Base-by-base conservation (phyloP, 2,888 invertebrate species). In the Cerastis rubricosa region DNA sequence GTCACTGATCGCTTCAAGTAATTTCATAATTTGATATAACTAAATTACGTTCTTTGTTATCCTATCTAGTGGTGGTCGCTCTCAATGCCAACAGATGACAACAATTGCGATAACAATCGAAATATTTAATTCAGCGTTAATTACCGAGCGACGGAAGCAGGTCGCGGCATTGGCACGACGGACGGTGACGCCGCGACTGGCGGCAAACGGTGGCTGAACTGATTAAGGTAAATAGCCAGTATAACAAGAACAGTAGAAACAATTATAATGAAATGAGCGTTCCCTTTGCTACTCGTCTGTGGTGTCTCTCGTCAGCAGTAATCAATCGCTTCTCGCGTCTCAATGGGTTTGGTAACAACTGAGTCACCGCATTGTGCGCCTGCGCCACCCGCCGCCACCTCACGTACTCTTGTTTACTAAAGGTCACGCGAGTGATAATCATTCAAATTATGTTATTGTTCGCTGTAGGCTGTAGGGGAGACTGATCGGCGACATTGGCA, bases 151-250 rank as follows among this genome's bases (percentile, higher is more conserved):
- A 43, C 51, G 65, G 64, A 85, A 71, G 54, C 76, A 54, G 83
- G 85, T 70, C 80, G 71, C 73, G 83, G 63, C 85, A 82, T 85
- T 85, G 79, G n/a, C n/a, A 69, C 68, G 68, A 40, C 35, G 4
- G 11, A 19, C 7, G 14, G 2, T 35, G 61, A 22, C 3, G 40
- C 2, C 14, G 43, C 43, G n/a, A 22, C 22, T 57, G 57, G 25
- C 54, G 12, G 54, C 61, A 76, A 35, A 61, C 8, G 25, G 47
- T 54, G 70, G 73, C 19, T 29, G 25, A 19, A 61, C 66, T 40
- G 40, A n/a, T 11, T 22, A 11, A 51, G 9, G 22, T 9, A 51
- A 51, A 51, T n/a, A 22, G 51, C 22, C 22, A 51, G 0, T 51
- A 22, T 3, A 9, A 11, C 11, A n/a, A 59, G 2, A 17, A 29